Percentiles rank a stretch among this genome's conserved stretches.
These are phyloP conservation scores for Nycticryphes semicollaris DNA, from an alignment of 2,113 vertebrate genomes.

Conservation along the genomic window DNA sequence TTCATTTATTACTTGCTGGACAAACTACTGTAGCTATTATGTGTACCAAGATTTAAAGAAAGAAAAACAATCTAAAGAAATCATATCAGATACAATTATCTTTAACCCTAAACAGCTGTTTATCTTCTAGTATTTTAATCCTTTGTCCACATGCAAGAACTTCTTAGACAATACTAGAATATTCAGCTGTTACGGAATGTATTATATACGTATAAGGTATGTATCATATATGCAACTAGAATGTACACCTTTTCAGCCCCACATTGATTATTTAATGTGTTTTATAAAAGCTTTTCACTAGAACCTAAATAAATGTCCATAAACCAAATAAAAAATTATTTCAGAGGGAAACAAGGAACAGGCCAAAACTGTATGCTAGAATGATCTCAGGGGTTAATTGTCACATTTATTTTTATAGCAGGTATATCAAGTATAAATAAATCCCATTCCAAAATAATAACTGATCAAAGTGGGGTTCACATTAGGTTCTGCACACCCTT, in stretches of 20 bases:
- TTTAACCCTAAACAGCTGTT: conserved; percentile 39
- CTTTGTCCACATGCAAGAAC: background rate
- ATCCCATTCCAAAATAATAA: background rate
- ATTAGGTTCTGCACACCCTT: conserved; percentile 6
- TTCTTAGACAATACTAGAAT: background rate
- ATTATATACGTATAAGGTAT: conserved; percentile 30
- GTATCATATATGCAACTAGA: conserved; percentile 50
- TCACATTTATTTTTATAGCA: conserved; percentile 64
- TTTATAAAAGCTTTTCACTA: conserved; percentile 75
- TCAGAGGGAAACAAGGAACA: conserved; percentile 51
- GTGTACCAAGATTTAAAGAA: conserved; percentile 47
- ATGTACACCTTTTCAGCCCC: conserved; percentile 54
- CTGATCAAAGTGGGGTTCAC: background rate
- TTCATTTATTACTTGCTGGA: conserved; percentile 71
- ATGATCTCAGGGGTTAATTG: conserved; percentile 67
- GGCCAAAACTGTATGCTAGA: conserved; percentile 48
- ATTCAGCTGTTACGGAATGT: conserved; percentile 22
- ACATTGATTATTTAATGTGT: conserved; percentile 47
- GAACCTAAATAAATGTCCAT: conserved; percentile 56
- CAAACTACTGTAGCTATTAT: conserved; percentile 63
- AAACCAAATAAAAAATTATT: conserved; percentile 63
- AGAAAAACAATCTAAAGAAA: conserved; percentile 17
- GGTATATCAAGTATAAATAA: background rate
- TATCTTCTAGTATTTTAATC: conserved; percentile 31
- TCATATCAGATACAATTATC: background rate